These are phyloP conservation scores for Plotosus lineatus DNA, from an alignment of 2,113 vertebrate species.

Conservation along the genomic window DNA sequence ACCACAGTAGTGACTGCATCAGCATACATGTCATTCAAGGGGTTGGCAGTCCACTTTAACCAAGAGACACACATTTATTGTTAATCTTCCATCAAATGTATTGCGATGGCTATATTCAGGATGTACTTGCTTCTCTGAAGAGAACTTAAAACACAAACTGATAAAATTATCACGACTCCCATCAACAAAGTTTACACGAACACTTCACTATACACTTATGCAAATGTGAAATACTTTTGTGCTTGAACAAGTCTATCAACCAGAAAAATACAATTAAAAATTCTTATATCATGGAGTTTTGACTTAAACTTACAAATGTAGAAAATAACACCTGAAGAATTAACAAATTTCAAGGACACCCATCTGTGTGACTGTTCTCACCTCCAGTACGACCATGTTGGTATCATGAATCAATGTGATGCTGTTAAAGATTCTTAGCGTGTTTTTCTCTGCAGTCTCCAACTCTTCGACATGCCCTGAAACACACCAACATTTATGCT, in stretches of 20 bases:
- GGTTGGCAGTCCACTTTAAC: constrained; percentile 92
- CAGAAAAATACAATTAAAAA: neutral
- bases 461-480: constrained; percentile 95
- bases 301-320: neutral
- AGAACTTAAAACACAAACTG: neutral
- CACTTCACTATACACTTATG: neutral
- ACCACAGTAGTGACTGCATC: constrained; percentile 92
- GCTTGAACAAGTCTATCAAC: neutral
- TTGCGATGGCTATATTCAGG: neutral
- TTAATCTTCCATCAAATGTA: neutral
- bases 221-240: neutral
- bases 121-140: neutral
- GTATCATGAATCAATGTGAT: constrained; percentile 89
- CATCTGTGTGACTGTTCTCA: constrained; percentile 60
- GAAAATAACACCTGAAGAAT: neutral
- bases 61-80: neutral
- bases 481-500: constrained; percentile 20
- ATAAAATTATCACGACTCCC: neutral
- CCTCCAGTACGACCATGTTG: constrained; percentile 91
- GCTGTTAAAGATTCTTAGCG: constrained; percentile 88
- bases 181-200: neutral
- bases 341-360: neutral
- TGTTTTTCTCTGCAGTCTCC: constrained; percentile 87
- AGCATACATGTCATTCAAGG: constrained; percentile 96
- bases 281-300: neutral